These are phyloP conservation scores for Falco naumanni DNA, from an alignment of 2,797 vertebrate species.

Conservation along the genomic window DNA sequence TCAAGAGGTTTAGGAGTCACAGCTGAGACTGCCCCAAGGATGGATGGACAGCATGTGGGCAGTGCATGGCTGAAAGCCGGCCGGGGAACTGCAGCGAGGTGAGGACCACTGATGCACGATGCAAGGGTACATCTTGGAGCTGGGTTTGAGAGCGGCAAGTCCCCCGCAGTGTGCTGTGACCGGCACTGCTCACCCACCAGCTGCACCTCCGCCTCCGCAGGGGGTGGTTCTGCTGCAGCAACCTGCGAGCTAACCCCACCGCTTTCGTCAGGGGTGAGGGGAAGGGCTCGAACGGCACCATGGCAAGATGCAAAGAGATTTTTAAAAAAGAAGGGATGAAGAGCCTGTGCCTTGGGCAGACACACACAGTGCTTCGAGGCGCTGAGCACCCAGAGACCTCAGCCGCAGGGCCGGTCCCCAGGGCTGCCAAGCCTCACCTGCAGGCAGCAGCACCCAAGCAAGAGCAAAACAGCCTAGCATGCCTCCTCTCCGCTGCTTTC, in stretches of 20 bases:
- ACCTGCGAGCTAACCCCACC: neutral
- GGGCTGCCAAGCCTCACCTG: neutral
- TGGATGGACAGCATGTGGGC: rapidly evolving
- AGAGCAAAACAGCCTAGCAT: neutral
- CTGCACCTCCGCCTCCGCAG: neutral
- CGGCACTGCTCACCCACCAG: neutral
- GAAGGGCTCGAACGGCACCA: neutral
- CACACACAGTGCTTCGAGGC: neutral
- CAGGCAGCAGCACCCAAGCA: neutral
- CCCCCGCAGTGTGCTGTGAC: neutral
- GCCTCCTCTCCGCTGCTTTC: neutral
- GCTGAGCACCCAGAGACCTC: neutral
- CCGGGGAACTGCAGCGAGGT: neutral
- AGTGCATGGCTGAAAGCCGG: neutral
- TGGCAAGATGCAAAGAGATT: neutral
- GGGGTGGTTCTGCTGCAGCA: neutral
- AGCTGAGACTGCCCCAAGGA: neutral
- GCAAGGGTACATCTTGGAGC: neutral
- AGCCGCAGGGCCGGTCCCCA: neutral
- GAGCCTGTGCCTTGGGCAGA: neutral
- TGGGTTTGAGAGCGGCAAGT: neutral
- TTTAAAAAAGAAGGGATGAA: neutral
- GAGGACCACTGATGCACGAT: neutral
- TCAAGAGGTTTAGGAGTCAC: neutral
- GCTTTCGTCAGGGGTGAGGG: neutral